Conservation (phyloP, 23 tunicate species). For the Botrylloides violaceus region DNA sequence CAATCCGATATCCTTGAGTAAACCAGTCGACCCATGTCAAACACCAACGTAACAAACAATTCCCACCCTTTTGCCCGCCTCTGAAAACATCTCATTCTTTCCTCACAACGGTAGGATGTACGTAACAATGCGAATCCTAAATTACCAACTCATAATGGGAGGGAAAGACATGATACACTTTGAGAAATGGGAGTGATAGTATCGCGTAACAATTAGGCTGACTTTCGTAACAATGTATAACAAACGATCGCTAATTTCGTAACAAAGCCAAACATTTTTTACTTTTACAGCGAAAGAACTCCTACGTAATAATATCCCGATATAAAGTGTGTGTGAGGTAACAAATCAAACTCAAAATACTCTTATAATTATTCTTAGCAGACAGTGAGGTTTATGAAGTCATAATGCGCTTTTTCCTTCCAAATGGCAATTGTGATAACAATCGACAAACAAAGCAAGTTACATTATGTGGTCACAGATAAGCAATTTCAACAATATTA, state of each 20-base stretch:
- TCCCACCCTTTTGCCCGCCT: conserved; percentile 5
- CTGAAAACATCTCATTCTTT: not conserved
- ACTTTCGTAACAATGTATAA: not conserved
- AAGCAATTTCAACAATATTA: no score
- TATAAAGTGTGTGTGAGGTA: not conserved
- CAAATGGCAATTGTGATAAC: no score
- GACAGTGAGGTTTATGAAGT: no score
- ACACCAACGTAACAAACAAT: no score
- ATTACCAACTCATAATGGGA: not conserved
- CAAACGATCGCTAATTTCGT: no score
- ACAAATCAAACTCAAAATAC: not conserved
- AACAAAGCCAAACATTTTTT: no score
- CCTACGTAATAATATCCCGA: not conserved
- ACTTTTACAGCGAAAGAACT: not conserved
- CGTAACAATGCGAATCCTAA: not conserved
- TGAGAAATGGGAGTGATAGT: conserved; percentile 18
- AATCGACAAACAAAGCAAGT: no score
- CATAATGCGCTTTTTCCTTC: no score
- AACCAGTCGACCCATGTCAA: not conserved
- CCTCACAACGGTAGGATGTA: not conserved
- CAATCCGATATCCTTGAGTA: not conserved
- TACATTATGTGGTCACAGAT: no score
- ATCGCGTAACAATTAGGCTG: conserved; percentile 15
- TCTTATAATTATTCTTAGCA: no score
- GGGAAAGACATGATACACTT: conserved; percentile 11